Evolutionary conservation across 2,888 invertebrate genomes (phyloP).

Genomic region (Pyrrhia umbra): DNA sequence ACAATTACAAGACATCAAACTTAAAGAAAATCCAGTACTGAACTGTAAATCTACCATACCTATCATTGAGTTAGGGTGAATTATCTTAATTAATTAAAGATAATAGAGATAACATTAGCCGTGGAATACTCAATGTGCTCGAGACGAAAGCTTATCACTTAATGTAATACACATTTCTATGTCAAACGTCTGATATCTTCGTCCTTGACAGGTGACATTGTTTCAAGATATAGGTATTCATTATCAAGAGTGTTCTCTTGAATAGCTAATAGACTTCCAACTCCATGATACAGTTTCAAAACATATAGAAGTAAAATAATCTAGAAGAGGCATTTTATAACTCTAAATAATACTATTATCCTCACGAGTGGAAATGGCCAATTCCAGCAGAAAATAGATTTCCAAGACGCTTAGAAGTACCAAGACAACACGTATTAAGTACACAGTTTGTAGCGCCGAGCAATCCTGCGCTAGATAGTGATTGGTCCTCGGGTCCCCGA

Average conservation of each 20-base stretch:
- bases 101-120: constrained; percentile 32
- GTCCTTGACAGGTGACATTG: constrained; percentile 11
- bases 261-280: not conserved
- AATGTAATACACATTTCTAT: constrained; percentile 25
- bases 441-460: constrained; percentile 22
- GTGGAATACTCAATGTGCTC: constrained; percentile 17
- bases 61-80: constrained; percentile 2
- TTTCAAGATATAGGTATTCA: constrained; percentile 11
- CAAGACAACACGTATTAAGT: constrained; percentile 19
- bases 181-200: constrained; percentile 16
- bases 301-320: constrained; percentile 11
- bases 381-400: constrained; percentile 33
- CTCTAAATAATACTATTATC: constrained; percentile 19
- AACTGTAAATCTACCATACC: too few species aligned
- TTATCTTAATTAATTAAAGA: constrained; percentile 44
- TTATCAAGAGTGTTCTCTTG: not conserved
- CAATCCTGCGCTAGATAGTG: constrained; percentile 30
- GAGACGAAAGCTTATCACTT: constrained; percentile 32
- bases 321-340: not conserved
- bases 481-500: constrained; percentile 40
- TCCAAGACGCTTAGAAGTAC: constrained; percentile 15
- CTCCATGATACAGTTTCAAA: not conserved
- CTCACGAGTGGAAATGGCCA: constrained; percentile 25
- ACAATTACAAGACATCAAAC: too few species aligned
- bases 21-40: too few species aligned